Evolutionary conservation across 2,888 invertebrate genomes (phyloP).

Genomic region (Athetis lepigone): DNA sequence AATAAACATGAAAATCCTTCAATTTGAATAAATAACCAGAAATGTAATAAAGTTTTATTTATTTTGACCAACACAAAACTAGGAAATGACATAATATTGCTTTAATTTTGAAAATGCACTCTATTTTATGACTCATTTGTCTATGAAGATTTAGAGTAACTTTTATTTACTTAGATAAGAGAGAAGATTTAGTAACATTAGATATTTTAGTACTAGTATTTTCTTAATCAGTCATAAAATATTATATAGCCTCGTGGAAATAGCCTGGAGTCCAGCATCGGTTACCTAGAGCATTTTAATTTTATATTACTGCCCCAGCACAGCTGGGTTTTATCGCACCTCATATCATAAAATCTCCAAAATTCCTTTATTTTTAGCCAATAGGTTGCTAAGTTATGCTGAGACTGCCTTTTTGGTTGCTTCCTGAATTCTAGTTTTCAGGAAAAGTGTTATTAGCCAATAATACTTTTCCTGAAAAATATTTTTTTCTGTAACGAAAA

Average conservation of each 20-base stretch:
- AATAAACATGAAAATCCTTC: not conserved
- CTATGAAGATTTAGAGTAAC: constrained; percentile 25
- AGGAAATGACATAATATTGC: not conserved
- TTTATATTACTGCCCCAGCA: constrained; percentile 41
- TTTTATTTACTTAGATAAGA: constrained; percentile 5
- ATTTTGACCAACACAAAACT: not conserved
- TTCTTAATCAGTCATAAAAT: constrained; percentile 43
- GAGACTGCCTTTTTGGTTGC: no score
- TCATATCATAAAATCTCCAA: constrained; percentile 33
- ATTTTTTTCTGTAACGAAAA: no score
- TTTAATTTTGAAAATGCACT: constrained; percentile 27
- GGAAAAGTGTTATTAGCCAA: no score
- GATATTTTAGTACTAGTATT: constrained; percentile 1
- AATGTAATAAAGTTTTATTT: not conserved
- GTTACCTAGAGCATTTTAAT: constrained; percentile 43
- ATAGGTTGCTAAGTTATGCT: constrained; percentile 18
- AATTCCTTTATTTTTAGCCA: constrained; percentile 16
- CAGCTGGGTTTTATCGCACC: constrained; percentile 52
- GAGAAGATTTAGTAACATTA: constrained; percentile 16
- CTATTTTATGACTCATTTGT: constrained; percentile 15
- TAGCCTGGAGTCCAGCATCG: constrained; percentile 15
- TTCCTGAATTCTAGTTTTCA: no score
- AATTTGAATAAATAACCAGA: constrained; percentile 1
- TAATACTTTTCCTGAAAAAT: no score
- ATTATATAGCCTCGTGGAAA: constrained; percentile 30